These are phyloP conservation scores for Lithobates pipiens DNA, from an alignment of 2,797 vertebrate genomes.

Conservation along the genomic window DNA sequence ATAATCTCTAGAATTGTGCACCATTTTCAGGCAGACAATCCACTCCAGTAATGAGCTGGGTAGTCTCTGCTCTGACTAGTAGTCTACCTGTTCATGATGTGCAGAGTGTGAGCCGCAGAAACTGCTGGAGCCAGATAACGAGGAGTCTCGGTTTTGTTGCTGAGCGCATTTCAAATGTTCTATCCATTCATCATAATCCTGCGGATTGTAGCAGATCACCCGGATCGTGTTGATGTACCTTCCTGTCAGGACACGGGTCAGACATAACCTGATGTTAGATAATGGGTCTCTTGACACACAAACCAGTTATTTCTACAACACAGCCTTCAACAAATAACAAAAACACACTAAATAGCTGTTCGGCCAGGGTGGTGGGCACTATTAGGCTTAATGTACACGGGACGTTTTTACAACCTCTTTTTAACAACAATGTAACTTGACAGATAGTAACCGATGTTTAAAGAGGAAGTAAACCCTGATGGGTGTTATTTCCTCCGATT, in stretches of 20 bases:
- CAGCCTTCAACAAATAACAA: too few relatives aligned
- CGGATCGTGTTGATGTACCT: conserved; percentile 79
- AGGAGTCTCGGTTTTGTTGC: conserved; percentile 64
- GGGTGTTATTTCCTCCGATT: too few relatives aligned
- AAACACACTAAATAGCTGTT: not conserved
- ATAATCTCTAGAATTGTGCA: not conserved
- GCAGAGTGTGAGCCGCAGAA: conserved; percentile 52
- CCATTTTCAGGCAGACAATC: not conserved
- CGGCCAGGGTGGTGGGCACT: not conserved
- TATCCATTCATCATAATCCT: conserved; percentile 77
- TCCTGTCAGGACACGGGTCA: conserved; percentile 66
- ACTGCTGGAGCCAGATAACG: conserved; percentile 66
- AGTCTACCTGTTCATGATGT: conserved; percentile 64
- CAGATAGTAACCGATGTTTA: too few relatives aligned
- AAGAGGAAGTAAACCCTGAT: too few relatives aligned
- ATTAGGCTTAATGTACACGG: too few relatives aligned
- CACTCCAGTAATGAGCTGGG: not conserved
- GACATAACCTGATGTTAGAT: not conserved
- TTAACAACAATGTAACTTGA: too few relatives aligned
- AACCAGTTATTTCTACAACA: not conserved
- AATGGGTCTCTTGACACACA: not conserved
- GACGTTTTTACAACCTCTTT: too few relatives aligned
- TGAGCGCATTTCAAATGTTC: conserved; percentile 72
- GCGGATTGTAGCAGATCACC: conserved; percentile 73
- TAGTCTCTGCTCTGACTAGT: not conserved